Base-by-base conservation (phyloP, 2,888 invertebrate species). In the Cremastobaeus sp. region DNA sequence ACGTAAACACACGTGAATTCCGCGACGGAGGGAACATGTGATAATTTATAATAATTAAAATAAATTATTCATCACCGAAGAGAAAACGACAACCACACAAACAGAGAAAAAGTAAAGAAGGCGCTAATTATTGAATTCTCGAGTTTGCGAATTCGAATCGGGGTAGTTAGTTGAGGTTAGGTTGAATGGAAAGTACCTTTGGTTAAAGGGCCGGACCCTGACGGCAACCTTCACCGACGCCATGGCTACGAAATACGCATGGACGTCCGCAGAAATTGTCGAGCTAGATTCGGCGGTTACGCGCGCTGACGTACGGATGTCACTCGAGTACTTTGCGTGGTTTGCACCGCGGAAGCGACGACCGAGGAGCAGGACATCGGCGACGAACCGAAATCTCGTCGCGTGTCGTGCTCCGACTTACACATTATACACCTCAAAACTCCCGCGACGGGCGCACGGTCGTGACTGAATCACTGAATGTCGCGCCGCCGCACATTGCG, bases 181-280 rank as follows among this genome's bases (percentile, higher is more conserved):
- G 60, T 20, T 32, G 50, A 60, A 71, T 4, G n/a, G 47, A 12
- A n/a, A 12, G 21, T 48, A 95, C 95, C 95, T 94, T 89, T 94
- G 92, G 90, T 95, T 95, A 89, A 95, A 95, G 89, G 95, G 95
- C 88, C 95, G 93, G 89, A 95, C 95, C 90, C 95, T 92, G 82
- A 95, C 95, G 85, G 95, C 96, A 87, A 96, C 96, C 91, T 95
- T 95, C 84, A 96, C 94, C 83, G 96, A 96, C 86, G 96, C 96
- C 96, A 96, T 95, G 79, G 78, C 80, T 78, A 72, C 69, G 52
- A 70, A 70, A 74, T 77, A 78, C 79, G 83, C 83, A 83, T 83
- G 79, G 82, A 76, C 77, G 75, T 66, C 41, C 21, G 39, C n/a
- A n/a, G 45, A 45, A 43, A 52, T 43, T 57, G 47, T 64, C 34